Base-by-base conservation (phyloP, 2,888 invertebrate genomes). In the Lasioglossum marginatum region DNA sequence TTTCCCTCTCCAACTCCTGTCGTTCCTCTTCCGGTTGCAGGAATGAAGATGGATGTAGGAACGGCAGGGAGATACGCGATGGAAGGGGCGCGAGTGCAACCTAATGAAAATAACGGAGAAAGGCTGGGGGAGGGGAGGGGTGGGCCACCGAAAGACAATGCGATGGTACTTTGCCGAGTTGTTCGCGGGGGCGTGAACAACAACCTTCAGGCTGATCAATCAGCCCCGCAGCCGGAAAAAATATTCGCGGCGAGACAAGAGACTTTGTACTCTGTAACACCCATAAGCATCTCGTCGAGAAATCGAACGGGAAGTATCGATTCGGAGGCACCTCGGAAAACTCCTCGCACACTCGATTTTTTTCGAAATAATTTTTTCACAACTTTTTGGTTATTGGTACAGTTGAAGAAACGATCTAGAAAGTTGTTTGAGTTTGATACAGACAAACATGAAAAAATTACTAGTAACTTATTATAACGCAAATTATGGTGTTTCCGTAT, bases 31-130 rank as follows among this genome's bases (percentile, higher is more conserved):
- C 88, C 90, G 88, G 87, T 88, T 77, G 84, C 86, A 83, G 86
- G 87, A 93, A 92, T 90, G 90, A 93, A 93, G 93, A 93, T 91
- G 87, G 90, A 93, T 93, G 91, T 82, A 89, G 89, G 90, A 89
- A 88, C 85, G 84, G 87, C 86, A 88, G 87, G 88, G 89, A 90
- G 88, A 86, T 81, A 63, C 85, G 88, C 86, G 82, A 81, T 79
- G 57, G 83, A 57, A 70, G 27, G 52, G 16, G 23, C 31, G 37
- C 27, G 19, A 77, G 60, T 57, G 40, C 45, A 48, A 75, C 77
- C 19, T 45, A 74, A 52, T 34, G 37, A 66, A 66, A 43, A 63
- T 57, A 63, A 68, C 66, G 66, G 34, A 63, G 77, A 27, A 73
- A 76, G 68, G 31, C 70, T 10, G 14, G 43, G 31, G 43, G 3